A percentile compares a stretch with the other conserved stretches of the same genome.
Evolutionary conservation across 2,113 vertebrate genomes (phyloP).

Genomic region (Campylorhamphus procurvoides): DNA sequence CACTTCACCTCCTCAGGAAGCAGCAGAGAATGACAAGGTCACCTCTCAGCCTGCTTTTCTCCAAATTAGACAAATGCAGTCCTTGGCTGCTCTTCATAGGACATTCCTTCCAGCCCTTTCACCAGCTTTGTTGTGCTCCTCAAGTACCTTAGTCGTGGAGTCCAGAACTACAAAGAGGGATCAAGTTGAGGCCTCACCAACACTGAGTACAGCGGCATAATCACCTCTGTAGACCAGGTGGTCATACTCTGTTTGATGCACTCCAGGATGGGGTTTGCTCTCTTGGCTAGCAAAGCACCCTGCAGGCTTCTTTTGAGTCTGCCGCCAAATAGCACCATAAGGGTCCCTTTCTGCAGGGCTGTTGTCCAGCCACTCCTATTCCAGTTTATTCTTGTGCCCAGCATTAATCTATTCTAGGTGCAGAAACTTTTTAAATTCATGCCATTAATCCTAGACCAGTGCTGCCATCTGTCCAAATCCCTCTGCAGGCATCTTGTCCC

Average conservation of each 20-base stretch:
- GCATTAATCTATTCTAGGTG: not conserved
- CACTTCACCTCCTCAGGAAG: not conserved
- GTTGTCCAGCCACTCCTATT: not conserved
- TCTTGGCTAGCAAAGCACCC: not conserved
- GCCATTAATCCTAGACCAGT: not conserved
- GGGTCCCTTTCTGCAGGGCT: not conserved
- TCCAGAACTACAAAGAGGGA: not conserved
- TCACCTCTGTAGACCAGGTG: not conserved
- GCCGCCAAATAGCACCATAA: not conserved
- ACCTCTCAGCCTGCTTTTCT: not conserved
- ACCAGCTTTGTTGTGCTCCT: not conserved
- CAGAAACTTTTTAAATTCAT: not conserved
- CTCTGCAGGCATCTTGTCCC: not conserved
- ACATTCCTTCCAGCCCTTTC: not conserved
- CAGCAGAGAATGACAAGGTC: not conserved
- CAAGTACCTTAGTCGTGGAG: not conserved
- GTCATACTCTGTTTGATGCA: not conserved
- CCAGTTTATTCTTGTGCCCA: not conserved
- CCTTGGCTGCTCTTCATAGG: not conserved
- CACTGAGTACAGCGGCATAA: not conserved
- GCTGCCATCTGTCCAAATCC: not conserved
- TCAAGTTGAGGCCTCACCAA: not conserved
- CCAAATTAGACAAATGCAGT: not conserved
- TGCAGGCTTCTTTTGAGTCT: not conserved
- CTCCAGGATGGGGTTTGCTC: not conserved